Base-by-base conservation (phyloP, 1,140 invertebrate species). In the Platyura marginata region DNA sequence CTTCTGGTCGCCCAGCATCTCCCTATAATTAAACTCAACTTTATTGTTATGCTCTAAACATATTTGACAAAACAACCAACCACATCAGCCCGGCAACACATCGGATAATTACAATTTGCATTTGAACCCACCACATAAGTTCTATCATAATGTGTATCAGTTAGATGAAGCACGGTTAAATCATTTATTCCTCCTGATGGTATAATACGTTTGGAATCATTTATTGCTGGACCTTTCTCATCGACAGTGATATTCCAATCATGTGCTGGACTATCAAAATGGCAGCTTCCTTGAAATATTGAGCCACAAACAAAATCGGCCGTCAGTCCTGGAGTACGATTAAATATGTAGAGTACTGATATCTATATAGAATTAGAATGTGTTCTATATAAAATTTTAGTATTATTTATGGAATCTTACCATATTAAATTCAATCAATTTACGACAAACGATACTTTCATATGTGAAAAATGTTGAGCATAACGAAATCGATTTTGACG, bases 91-190 rank as follows among this genome's bases (percentile, higher is more conserved):
- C 87, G 70, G 59, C 88, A 94, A 54, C 88, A 94, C 2, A 93
- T 60, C 0, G 88, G 88, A 59, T 92, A 87, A 46, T 79, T 77
- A 61, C 89, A 95, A 43, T 87, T 80, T 0, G 88, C 88, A 55
- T 90, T 89, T 3, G 80, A 74, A 41, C 70, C 88, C 68, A 89
- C 85, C 44, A 78, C 76, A 52, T 94, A 94, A 52, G 88, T 84
- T 0, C 85, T 85, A 65, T 95, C 90, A 53, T 83, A 90, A 59
- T 93, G 89, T 0, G 88, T 92, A 57, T 93, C 90, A 1, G 88
- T 91, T 39, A 95, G 74, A 52, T 95, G 90, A 4, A 95, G 65
- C 4, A 94, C 87, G 69, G 89, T 90, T 52, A 91, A 83, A 29
- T 29, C 25, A 29, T 13, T 29, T 8, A 8, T 29, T 6, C 6